These are phyloP conservation scores for Lepus townsendii DNA, from an alignment of 2,797 vertebrate species.

Conservation along the genomic window DNA sequence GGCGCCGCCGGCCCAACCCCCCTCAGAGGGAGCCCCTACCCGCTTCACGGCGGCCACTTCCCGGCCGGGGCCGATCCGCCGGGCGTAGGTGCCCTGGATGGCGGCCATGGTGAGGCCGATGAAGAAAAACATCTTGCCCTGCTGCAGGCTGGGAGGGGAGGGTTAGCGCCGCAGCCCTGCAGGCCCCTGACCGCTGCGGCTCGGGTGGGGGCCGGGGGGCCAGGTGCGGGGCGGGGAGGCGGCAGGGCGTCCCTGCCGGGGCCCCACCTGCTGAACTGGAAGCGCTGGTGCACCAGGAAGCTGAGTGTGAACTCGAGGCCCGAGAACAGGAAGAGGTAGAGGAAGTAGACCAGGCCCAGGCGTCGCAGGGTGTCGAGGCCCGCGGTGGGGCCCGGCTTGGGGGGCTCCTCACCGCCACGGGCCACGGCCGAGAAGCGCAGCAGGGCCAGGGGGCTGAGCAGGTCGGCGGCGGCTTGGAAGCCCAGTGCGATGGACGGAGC, in stretches of 20 bases:
- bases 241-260: background rate
- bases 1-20: too few species aligned
- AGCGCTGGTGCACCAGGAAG: slow-evolving; percentile 97
- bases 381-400: too few species aligned
- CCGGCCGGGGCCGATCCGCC: slow-evolving; percentile 94
- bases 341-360: slow-evolving; percentile 95
- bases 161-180: background rate
- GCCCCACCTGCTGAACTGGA: slow-evolving; percentile 96
- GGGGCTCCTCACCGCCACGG: slow-evolving; percentile 89
- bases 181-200: background rate
- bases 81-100: slow-evolving; percentile 96
- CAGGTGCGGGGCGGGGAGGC: background rate
- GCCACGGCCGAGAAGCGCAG: slow-evolving; percentile 95
- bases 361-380: slow-evolving; percentile 92
- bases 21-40: slow-evolving; percentile 86
- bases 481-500: slow-evolving; percentile 88
- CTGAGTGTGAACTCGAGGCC: slow-evolving; percentile 97
- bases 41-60: slow-evolving; percentile 92
- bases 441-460: slow-evolving; percentile 94
- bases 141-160: slow-evolving; percentile 93
- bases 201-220: background rate
- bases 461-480: slow-evolving; percentile 89
- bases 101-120: slow-evolving; percentile 97
- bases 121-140: slow-evolving; percentile 99
- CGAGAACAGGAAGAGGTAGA: slow-evolving; percentile 98